Base-by-base conservation (phyloP, 2,113 vertebrate species). In the Pluvialis apricaria region DNA sequence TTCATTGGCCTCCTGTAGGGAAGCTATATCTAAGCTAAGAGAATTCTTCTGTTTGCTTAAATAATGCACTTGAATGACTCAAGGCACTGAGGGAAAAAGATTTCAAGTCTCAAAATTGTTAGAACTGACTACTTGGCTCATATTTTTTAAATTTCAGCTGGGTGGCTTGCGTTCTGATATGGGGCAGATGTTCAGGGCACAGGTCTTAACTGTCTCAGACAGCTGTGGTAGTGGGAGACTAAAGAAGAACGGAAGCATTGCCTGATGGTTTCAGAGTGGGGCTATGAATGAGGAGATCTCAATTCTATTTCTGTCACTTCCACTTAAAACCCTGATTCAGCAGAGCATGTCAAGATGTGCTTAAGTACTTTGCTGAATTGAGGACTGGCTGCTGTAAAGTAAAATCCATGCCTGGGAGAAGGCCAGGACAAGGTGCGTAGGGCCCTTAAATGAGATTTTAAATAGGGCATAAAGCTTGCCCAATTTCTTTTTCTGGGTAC, bases 321-420 rank as follows among this genome's bases (percentile, higher is more conserved):
- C n/a, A 58, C 62, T 92, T 94, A 93, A 95, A 96, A 84, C 77
- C 79, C 80, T 87, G 88, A 93, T 93, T 96, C 80, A 92, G 88
- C 92, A 92, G 34, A 94, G 76, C 52, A 52, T 6, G 21, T 90
- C 78, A 88, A 88, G 76, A 94, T 78, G 71, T 84, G 47, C 94
- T 90, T 82, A 96, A 97, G 93, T 93, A 71, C 94, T 95, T 96
- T 54, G 49, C 81, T 91, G 82, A 89, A 75, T 29, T 86, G 77
- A 92, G 42, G 20, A 40, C 60, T 94, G 38, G n/a, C 52, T 78
- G 38, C 65, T 75, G 55, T 60, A 69, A 72, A 75, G 62, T 71
- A 92, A 90, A 96, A 95, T 83, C 88, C 40, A 5, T 64, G 82
- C 29, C 83, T 93, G 88, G 69, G 92, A 94, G 70, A 81, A 93